Conservation (phyloP, 2,113 vertebrate genomes). For the Phylloscopus trochiloides region DNA sequence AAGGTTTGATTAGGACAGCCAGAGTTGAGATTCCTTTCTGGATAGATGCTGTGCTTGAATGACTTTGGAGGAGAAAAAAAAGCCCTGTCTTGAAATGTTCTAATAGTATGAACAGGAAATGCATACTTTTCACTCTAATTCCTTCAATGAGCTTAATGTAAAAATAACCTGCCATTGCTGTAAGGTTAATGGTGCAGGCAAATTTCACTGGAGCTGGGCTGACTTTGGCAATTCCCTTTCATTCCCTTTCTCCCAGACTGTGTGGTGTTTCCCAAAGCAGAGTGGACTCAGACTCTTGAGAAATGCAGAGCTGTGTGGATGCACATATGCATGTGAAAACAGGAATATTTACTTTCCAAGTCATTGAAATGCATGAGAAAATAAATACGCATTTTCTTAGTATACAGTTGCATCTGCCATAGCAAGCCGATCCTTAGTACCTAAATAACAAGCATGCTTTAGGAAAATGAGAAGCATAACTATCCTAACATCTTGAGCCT, state of each 20-base stretch:
- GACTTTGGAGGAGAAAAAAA: neutral
- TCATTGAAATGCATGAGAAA: neutral
- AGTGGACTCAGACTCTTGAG: neutral
- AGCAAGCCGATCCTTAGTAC: neutral
- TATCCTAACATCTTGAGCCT: neutral
- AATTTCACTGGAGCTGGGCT: neutral
- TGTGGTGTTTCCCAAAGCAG: neutral
- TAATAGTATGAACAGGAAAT: neutral
- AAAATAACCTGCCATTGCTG: neutral
- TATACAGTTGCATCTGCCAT: neutral
- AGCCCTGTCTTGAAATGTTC: neutral
- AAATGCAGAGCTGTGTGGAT: neutral
- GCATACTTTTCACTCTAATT: conserved; percentile 12
- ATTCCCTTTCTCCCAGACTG: neutral
- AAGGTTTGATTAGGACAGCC: conserved; percentile 2
- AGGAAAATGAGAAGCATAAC: neutral
- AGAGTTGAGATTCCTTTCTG: neutral
- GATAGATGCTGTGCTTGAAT: neutral
- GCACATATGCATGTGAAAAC: neutral
- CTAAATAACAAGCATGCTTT: neutral
- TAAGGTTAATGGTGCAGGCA: neutral
- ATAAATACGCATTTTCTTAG: neutral
- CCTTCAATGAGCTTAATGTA: neutral
- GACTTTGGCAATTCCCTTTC: neutral
- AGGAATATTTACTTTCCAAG: neutral